These are phyloP conservation scores for Embiotoca jacksoni DNA, from an alignment of 2,113 vertebrate species.

Conservation along the genomic window DNA sequence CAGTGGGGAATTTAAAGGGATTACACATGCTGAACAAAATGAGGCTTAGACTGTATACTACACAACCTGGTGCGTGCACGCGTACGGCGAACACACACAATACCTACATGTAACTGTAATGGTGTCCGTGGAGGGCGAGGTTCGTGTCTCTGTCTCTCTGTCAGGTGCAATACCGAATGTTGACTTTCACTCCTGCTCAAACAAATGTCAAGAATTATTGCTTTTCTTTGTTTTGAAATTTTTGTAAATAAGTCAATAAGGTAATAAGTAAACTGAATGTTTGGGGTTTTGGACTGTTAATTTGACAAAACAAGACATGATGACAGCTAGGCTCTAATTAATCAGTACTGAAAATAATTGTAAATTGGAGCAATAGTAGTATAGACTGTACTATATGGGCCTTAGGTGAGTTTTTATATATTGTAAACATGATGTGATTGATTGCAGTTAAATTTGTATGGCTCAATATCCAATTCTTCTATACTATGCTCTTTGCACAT, in stretches of 20 bases:
- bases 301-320: no score
- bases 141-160: background rate
- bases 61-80: constrained; percentile 19
- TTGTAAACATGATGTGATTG: background rate
- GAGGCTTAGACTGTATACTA: constrained; percentile 59
- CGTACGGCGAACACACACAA: constrained; percentile 2
- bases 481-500: constrained; percentile 3
- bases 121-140: background rate
- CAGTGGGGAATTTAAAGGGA: constrained; percentile 81
- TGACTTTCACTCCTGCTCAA: background rate
- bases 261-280: no score
- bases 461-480: constrained; percentile 8
- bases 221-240: no score
- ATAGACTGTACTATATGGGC: no score
- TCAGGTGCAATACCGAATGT: background rate
- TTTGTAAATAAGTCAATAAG: no score
- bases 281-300: no score
- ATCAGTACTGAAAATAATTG: no score
- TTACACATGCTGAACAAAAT: constrained; percentile 81
- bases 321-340: no score
- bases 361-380: no score
- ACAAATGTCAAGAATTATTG: background rate
- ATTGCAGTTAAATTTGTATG: constrained; percentile 15
- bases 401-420: background rate
- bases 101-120: background rate